phyloP scores from a whole-genome alignment of 2,888 invertebrate genomes.

The Meganola albula region DNA sequence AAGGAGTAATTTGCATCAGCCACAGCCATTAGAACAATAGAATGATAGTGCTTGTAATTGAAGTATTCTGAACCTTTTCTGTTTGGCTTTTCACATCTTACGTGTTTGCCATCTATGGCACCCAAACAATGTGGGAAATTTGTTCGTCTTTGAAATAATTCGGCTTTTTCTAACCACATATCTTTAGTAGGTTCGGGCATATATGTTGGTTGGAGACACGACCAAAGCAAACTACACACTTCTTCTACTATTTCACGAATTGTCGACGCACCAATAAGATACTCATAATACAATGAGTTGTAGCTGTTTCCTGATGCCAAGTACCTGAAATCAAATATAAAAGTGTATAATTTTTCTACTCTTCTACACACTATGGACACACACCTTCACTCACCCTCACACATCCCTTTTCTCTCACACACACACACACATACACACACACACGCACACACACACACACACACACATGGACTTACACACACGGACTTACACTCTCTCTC shows the following conservation, averaged over 20 bases:
- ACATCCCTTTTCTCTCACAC: background rate
- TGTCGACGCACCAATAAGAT: constrained; percentile 7
- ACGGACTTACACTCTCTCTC: background rate
- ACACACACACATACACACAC: background rate
- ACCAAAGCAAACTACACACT: constrained; percentile 10
- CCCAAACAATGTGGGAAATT: constrained; percentile 9
- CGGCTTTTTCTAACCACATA: background rate
- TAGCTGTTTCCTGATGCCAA: constrained; percentile 12
- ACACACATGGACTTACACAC: background rate
- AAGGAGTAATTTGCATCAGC: constrained; percentile 13
- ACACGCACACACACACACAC: background rate
- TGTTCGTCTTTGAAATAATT: background rate
- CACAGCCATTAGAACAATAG: constrained; percentile 14
- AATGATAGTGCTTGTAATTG: constrained; percentile 16
- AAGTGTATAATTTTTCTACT: background rate
- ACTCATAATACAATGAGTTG: constrained; percentile 9
- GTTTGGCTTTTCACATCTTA: constrained; percentile 11
- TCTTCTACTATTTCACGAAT: constrained; percentile 10
- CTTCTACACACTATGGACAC: background rate
- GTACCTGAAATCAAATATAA: constrained; percentile 6
- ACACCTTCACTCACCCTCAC: background rate
- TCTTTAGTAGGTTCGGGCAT: constrained; percentile 6
- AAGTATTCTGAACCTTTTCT: constrained; percentile 11
- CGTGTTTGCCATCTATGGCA: constrained; percentile 17
- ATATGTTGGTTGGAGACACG: constrained; percentile 6